Base-by-base conservation (phyloP, 2,888 invertebrate genomes). In the Cerastis leucographa region DNA sequence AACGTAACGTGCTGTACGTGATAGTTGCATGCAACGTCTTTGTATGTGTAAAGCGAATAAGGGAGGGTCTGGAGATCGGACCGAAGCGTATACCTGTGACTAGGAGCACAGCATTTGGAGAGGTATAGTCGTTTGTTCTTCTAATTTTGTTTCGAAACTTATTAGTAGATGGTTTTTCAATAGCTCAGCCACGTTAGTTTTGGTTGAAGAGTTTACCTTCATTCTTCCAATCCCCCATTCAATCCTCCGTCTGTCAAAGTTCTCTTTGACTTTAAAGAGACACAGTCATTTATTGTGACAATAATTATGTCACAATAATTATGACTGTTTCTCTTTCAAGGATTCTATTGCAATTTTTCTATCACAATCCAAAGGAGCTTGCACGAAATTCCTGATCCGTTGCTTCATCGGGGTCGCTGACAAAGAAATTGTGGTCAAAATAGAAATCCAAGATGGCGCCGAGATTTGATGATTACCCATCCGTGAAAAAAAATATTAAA, bases 1-100 rank as follows among this genome's bases (percentile, higher is more conserved):
- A 80, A 80, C 54, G 61, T 71, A 66, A 81, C 65, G 71, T 61
- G 42, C 29, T n/a, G 44, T 76, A 84, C 80, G 80, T 82, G 82
- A 80, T 70, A 69, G 12, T 64, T 42, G 35, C 40, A 49, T 69
- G 44, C 64, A 71, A n/a, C 29, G 72, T 59, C 35, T 74, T 62
- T 72, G 62, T 76, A 65, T 65, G 65, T 71, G 46, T 40, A 54
- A 61, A 59, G 64, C 59, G 19, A 59, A 40, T 59, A 19, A 54
- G 61, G 54, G 29, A 75, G 25, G 40, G 42, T 54, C 40, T 35
- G n/a, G 22, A 46, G 29, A 12, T 12, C n/a, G 17, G 19, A 72
- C 29, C n/a, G 29, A 44, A 40, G 56, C 49, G 64, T 56, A 77
- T 81, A 64, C 51, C 44, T 73, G 56, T 56, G 25, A 64, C 81